Evolutionary conservation across 2,797 vertebrate genomes (phyloP).

Genomic region (Clamator glandarius): DNA sequence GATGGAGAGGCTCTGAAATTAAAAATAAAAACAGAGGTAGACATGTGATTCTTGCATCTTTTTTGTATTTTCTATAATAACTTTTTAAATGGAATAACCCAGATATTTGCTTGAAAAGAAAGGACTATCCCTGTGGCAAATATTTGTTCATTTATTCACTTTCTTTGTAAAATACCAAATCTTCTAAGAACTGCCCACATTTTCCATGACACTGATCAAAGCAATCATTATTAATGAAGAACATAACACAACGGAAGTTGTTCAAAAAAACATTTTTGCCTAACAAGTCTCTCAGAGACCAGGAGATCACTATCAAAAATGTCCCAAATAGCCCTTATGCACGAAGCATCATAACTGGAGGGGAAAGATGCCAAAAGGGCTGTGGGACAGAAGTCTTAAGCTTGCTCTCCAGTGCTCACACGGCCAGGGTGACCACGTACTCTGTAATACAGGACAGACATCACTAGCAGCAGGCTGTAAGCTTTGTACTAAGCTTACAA

Average conservation of each 20-base stretch:
- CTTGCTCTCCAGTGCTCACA: background rate
- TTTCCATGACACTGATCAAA: background rate
- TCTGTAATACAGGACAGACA: background rate
- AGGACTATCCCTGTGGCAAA: background rate
- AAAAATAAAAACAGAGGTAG: background rate
- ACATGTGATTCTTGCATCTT: background rate
- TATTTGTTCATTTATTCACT: background rate
- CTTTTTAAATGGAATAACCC: background rate
- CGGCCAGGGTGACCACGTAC: background rate
- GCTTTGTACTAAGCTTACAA: background rate
- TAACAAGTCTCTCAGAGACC: background rate
- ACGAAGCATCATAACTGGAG: background rate
- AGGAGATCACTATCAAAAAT: background rate
- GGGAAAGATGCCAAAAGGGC: background rate
- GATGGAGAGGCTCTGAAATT: background rate
- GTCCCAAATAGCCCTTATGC: background rate
- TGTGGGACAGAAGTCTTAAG: background rate
- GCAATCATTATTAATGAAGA: background rate
- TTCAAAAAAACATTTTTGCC: background rate
- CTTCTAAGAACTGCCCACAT: background rate
- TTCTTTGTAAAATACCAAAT: background rate
- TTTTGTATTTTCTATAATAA: background rate
- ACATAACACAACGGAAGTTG: background rate
- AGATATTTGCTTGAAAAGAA: background rate
- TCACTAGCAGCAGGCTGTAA: rapidly evolving